Evolutionary conservation across 1,140 invertebrate species (phyloP), one percentile per base, ranked within the genome.

Genomic region (Wiebesia pumilae): DNA sequence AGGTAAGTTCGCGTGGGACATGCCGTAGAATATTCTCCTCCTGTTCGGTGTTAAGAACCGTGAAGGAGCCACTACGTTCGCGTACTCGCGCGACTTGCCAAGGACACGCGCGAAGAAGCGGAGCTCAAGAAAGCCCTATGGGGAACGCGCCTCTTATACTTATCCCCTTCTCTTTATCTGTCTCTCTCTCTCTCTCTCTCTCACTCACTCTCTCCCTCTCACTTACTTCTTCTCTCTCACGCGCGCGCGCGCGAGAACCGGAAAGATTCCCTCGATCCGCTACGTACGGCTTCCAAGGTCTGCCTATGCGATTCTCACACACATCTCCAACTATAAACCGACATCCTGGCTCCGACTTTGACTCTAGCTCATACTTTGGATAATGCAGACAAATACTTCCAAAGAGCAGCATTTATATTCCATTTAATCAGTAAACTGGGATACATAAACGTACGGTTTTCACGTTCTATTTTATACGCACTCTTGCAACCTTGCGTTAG

Each of bases 191-290:
- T 69, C 84, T 40, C 54, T 58, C 77, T 67, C 10, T 54, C 47
- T 79, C 65, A 21, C 38, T 71, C 73, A 67, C 79, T 81, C 67
- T n/a, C 24, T 47, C 27, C 51, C 27, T 3, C 33, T 40, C 21
- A 54, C 43, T 71, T 43, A 33, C 51, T 58, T 21, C 38, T 30
- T 54, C 40, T 67, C 30, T 69, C n/a, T 54, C 38, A 43, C 43
- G 14, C 43, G 47, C 40, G 19, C 27, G 79, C 62, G 89, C 87
- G 90, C 86, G 89, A 93, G 92, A 94, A 94, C 93, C 93, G 92
- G 92, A 94, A 94, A 93, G 92, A 93, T 93, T 93, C 92, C 90
- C 93, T 91, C 91, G 92, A 93, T 94, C 92, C 92, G 93, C 93
- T 93, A 93, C 89, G 89, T 89, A 90, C 89, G 91, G 91, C 91